Evolutionary conservation across 2,888 invertebrate genomes (phyloP), one percentile per base, ranked within the genome.

Genomic region (Pycnomerus fuliginosus): DNA sequence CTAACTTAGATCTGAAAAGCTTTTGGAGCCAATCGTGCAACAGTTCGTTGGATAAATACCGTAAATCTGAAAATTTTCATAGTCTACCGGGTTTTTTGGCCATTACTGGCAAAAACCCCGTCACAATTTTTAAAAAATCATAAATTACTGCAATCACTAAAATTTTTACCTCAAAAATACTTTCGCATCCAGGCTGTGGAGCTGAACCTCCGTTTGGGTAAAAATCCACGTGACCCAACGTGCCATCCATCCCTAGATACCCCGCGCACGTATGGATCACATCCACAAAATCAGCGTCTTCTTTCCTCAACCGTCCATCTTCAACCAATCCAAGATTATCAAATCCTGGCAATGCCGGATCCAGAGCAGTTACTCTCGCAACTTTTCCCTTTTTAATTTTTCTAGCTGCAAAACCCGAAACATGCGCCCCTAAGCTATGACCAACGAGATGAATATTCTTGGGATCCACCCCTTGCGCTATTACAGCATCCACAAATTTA

Each of bases 221-320:
- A 62, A 86, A 87, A 67, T 88, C 88, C 0, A 72, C 82, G 61
- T 85, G 80, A 0, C 88, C 88, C 11, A 84, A 74, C 2, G 84
- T 76, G 16, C 64, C 56, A n/a, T 62, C 58, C 51, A 82, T 79
- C 0, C 87, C 87, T 20, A 80, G 73, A 27, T 80, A 72, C 0
- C 86, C 87, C 1, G 78, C 80, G 55, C 82, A 82, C 1, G 85
- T 85, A 60, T 89, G 88, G 34, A 88, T 83, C 1, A 87, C 78
- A 62, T 88, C 87, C 1, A 84, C 88, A 59, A 86, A 88, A 15
- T 75, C 69, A 0, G 87, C 87, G 63, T 88, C 87, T 2, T 73
- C 76, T 16, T 70, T 69, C 52, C 84, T 84, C 30, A 88, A 70
- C 34, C 76, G 72, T 25, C 77, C 73, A 36, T 75, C 72, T 31